Conservation (phyloP, 1,140 invertebrate genomes). For the Drosophila azteca region DNA sequence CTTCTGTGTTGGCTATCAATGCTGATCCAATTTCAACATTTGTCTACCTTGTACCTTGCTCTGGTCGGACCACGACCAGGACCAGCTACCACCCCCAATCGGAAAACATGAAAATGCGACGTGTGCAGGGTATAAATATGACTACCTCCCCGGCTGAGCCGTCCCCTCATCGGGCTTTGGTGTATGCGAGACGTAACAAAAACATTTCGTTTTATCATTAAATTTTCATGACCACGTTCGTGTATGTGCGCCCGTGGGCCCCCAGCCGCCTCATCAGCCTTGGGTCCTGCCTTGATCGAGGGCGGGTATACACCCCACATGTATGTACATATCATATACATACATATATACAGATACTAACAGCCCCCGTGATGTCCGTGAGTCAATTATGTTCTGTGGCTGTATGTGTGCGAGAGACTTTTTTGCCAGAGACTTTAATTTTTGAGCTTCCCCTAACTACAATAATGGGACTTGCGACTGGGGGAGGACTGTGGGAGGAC, state of each 20-base stretch:
- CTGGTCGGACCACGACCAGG: background rate
- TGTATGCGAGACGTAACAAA: constrained; percentile 62
- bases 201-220: constrained; percentile 82
- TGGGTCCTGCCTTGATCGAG: constrained; percentile 40
- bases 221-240: constrained; percentile 77
- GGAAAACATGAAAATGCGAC: constrained; percentile 59
- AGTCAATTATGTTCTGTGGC: constrained; percentile 69
- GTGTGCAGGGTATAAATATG: constrained; percentile 68
- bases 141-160: constrained; percentile 15
- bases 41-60: constrained; percentile 60
- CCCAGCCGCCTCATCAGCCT: constrained; percentile 38
- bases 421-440: constrained; percentile 74
- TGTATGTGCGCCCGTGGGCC: constrained; percentile 26
- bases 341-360: background rate
- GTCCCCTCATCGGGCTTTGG: constrained; percentile 15
- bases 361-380: constrained; percentile 53
- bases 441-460: constrained; percentile 59
- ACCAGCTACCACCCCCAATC: constrained; percentile 56
- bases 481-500: constrained; percentile 8
- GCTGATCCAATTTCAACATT: constrained; percentile 74
- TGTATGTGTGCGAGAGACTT: constrained; percentile 31
- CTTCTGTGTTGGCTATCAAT: constrained; percentile 55
- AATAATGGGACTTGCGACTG: constrained; percentile 24
- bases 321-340: constrained; percentile 1
- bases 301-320: constrained; percentile 3